Evolutionary conservation across 2,888 invertebrate genomes (phyloP), one percentile per base, ranked within the genome.

Genomic region (Pyrocoelia pectoralis): DNA sequence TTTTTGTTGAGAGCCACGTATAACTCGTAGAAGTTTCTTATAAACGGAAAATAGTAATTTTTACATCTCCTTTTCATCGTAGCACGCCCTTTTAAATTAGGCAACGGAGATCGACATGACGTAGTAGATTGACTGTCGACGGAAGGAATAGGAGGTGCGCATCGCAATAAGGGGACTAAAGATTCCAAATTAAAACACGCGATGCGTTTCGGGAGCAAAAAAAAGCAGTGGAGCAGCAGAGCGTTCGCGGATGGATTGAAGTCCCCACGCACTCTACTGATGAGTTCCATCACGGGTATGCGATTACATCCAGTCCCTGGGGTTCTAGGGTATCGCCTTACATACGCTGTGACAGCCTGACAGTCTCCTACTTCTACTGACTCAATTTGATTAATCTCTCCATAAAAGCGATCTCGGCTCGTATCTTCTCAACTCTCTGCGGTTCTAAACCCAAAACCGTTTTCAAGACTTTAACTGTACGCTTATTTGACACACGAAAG

Each of bases 321-420:
- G 74, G 74, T 68, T n/a, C 70, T 68, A 63, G 68, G 68, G 73
- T 74, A 76, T 77, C 76, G 74, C 76, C 75, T 77, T 77, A 77
- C 76, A 75, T 75, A 74, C 72, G 72, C 72, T 74, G 75, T 77
- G 76, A 77, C 75, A 75, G 74, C 68, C 72, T 73, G 74, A 73
- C 72, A 73, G 74, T 49, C 58, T 56, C 53, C 54, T 59, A 38
- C 59, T 55, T 64, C 55, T 43, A 48, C 71, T 72, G 70, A 76
- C 74, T 74, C 75, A 74, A 77, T 77, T 76, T 77, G 77, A 77
- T 77, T 77, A 77, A 77, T 77, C 75, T 74, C 72, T 71, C 73
- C 73, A 74, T 75, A 75, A 75, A 75, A 74, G 75, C 75, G 71
- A 75, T 74, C 75, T 73, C 70, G 70, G 69, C 72, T 72, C 67